Conservation (phyloP, 1,140 invertebrate genomes). For the Aleiodes sp. region DNA sequence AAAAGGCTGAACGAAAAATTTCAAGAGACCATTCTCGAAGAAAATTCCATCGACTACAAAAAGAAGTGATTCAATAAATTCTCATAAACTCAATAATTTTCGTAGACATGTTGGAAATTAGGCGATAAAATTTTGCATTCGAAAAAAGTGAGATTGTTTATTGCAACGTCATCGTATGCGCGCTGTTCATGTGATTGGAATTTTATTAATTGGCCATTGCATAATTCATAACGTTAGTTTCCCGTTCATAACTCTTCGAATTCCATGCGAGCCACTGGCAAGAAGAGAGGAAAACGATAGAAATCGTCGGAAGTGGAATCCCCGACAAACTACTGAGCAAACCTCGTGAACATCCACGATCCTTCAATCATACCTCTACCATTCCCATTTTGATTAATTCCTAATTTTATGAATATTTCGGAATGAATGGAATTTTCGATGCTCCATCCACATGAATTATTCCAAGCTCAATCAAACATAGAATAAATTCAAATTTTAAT, state of each 20-base stretch:
- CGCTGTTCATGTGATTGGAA: conserved; percentile 58
- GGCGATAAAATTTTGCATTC: too few species aligned
- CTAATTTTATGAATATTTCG: conserved; percentile 5
- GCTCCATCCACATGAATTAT: too few species aligned
- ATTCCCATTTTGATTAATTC: not conserved
- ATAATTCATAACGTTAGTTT: conserved; percentile 55
- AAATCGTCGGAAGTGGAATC: not conserved
- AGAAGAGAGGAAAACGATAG: not conserved
- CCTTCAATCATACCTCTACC: not conserved
- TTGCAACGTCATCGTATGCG: conserved; percentile 47
- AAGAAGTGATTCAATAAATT: too few species aligned
- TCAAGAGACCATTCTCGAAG: too few species aligned
- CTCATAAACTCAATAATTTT: too few species aligned
- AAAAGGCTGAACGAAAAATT: too few species aligned
- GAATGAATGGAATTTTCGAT: too few species aligned
- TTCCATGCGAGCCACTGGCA: conserved; percentile 21
- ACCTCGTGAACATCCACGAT: not conserved
- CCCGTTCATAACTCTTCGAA: conserved; percentile 39
- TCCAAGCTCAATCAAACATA: not conserved
- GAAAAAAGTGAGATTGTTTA: conserved; percentile 45
- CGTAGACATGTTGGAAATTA: too few species aligned
- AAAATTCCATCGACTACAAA: too few species aligned
- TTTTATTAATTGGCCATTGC: conserved; percentile 61
- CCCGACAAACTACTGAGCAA: not conserved
- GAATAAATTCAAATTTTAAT: too few species aligned